These are phyloP conservation scores for Bovichtus diacanthus DNA, from an alignment of 2,797 vertebrate genomes.

Conservation along the genomic window DNA sequence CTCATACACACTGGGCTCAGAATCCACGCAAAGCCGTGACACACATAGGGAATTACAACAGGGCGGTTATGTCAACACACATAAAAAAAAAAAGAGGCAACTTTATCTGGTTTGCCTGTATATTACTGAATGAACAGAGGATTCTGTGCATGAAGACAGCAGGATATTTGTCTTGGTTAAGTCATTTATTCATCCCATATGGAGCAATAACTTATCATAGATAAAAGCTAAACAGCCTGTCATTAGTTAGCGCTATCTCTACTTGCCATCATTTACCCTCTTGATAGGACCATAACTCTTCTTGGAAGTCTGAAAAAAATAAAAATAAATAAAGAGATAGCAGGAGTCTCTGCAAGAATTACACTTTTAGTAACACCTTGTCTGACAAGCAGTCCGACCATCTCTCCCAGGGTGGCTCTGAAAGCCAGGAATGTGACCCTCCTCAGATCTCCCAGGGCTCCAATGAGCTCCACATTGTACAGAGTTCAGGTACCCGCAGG, in stretches of 20 bases:
- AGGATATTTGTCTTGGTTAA: slow-evolving; percentile 44
- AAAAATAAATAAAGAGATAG: slow-evolving; percentile 28
- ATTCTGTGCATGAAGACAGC: slow-evolving; percentile 24
- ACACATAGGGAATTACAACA: slow-evolving; percentile 49
- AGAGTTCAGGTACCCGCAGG: slow-evolving; percentile 45
- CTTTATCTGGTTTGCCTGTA: slow-evolving; percentile 20
- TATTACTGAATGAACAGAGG: slow-evolving; percentile 27
- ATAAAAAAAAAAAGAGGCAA: not conserved
- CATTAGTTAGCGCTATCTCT: slow-evolving; percentile 29
- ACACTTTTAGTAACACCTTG: slow-evolving; percentile 25
- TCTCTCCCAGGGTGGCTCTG: slow-evolving; percentile 39
- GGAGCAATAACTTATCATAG: slow-evolving; percentile 44
- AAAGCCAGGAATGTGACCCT: slow-evolving; percentile 62
- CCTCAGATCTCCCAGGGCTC: slow-evolving; percentile 46
- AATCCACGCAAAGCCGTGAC: slow-evolving; percentile 35
- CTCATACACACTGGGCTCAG: slow-evolving; percentile 34
- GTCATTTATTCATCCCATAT: slow-evolving; percentile 44
- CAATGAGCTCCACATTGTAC: slow-evolving; percentile 65
- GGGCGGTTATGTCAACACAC: slow-evolving; percentile 32
- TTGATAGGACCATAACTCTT: slow-evolving; percentile 39
- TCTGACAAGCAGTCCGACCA: not conserved
- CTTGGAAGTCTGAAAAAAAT: slow-evolving; percentile 4
- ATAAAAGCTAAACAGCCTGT: slow-evolving; percentile 50
- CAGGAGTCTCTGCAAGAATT: not conserved
- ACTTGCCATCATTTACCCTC: slow-evolving; percentile 23